phyloP scores from a whole-genome alignment of 2,888 invertebrate species.

The Pammene aurita region DNA sequence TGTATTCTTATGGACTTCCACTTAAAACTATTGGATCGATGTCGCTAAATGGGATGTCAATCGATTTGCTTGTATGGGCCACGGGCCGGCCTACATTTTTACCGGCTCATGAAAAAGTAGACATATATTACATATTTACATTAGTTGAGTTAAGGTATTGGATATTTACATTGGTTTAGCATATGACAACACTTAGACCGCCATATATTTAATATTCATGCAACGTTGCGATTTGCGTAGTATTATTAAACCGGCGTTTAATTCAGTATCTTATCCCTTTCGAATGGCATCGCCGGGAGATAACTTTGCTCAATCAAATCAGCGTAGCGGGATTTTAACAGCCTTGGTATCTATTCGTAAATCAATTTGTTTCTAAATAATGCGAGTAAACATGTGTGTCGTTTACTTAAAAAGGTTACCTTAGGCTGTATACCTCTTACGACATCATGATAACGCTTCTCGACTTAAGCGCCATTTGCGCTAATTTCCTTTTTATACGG shows the following conservation, averaged over 20 bases:
- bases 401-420: too few species aligned
- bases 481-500: too few species aligned
- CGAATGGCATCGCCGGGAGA: not conserved
- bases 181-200: not conserved
- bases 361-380: too few species aligned
- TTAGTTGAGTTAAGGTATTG: not conserved
- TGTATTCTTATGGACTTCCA: too few species aligned
- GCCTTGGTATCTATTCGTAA: not conserved
- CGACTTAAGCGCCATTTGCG: too few species aligned
- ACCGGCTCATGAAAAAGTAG: too few species aligned
- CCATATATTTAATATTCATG: conserved; percentile 24
- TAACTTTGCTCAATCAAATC: not conserved
- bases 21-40: too few species aligned
- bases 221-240: not conserved
- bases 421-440: too few species aligned
- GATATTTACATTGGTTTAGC: not conserved
- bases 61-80: too few species aligned
- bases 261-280: conserved; percentile 4
- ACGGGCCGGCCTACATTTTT: too few species aligned
- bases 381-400: too few species aligned
- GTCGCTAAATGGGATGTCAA: too few species aligned
- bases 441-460: not conserved
- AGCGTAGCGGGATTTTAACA: not conserved
- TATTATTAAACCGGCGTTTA: conserved; percentile 9
- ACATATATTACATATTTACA: not conserved